Evolutionary conservation across 1,140 invertebrate genomes (phyloP), one percentile per base, ranked within the genome.

Genomic region (Drosophila littoralis): DNA sequence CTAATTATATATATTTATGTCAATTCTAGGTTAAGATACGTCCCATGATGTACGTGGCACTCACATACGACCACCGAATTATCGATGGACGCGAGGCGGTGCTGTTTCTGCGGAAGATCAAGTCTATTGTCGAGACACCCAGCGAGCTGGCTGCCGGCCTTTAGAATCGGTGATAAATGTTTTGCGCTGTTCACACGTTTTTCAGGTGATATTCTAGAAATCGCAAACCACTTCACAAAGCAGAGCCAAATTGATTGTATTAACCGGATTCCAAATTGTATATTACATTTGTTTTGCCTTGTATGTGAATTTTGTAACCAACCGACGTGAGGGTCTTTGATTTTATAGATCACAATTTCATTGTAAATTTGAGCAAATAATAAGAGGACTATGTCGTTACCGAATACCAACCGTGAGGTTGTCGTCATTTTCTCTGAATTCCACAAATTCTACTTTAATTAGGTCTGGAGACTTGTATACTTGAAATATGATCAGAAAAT

Each of bases 11-110:
- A 36, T 17, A 12, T 17, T 9, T 15, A 28, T 9, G n/a, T 61
- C 0, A 10, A 15, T 59, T 58, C 0, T 7, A 98, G 97, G 96
- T 99, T 80, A 97, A 98, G 46, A 96, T 99, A 92, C 95, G 98
- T 75, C 99, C 99, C 28, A 99, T 99, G 98, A 99, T 99, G 99
- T 99, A 99, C 92, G 94, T 99, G 68, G 99, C 99, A 7, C 93
- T 99, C 68, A 99, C 99, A 3, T 99, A 99, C 91, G 99, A 99
- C 93, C 99, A 99, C 93, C 95, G 99, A 93, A 93, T 99, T 65
- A 98, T 99, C 88, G 99, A 99, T 93, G 99, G 99, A 2, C 97
- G 99, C 93, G 99, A 99, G 94, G 99, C 99, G 52, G 99, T 99
- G 0, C 94, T 97, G 71, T 99, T 99, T 95, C 94, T 99, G 67